phyloP scores from a whole-genome alignment of 2,113 vertebrate species.

The Catagonus wagneri region DNA sequence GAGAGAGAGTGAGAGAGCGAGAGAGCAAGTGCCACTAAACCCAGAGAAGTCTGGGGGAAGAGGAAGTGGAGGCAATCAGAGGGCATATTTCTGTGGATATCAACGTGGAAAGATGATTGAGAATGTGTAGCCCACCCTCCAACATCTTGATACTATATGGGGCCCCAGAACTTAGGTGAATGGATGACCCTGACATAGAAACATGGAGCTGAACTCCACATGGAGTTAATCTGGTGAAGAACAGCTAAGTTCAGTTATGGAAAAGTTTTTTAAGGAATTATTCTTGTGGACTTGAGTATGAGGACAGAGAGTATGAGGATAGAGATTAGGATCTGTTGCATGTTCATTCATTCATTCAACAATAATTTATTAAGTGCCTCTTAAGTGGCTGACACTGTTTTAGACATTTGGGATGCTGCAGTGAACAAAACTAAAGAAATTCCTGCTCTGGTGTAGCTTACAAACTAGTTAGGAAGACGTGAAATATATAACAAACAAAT shows the following conservation, averaged over 20 bases:
- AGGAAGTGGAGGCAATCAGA: neutral
- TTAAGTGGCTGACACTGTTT: neutral
- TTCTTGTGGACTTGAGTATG: neutral
- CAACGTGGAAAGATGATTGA: neutral
- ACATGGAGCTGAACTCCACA: neutral
- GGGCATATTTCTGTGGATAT: neutral
- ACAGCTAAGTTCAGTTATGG: neutral
- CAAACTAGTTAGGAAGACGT: neutral
- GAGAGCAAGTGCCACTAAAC: neutral
- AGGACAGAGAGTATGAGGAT: neutral
- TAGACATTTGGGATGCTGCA: neutral
- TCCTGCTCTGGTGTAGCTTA: neutral
- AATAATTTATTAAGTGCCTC: neutral
- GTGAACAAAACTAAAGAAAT: slow-evolving; percentile 29
- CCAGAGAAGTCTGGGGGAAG: neutral
- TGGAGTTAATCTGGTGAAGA: neutral
- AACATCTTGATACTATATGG: neutral
- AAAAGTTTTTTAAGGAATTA: neutral
- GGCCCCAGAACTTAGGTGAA: neutral
- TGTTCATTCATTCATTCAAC: neutral
- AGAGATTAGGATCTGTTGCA: neutral
- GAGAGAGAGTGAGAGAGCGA: neutral
- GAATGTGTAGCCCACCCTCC: neutral
- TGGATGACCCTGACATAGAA: neutral
- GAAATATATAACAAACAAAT: neutral